A percentile compares a stretch with the other conserved stretches of the same genome.
Conservation (phyloP, 2,888 invertebrate genomes). For the Acronicta alni region DNA sequence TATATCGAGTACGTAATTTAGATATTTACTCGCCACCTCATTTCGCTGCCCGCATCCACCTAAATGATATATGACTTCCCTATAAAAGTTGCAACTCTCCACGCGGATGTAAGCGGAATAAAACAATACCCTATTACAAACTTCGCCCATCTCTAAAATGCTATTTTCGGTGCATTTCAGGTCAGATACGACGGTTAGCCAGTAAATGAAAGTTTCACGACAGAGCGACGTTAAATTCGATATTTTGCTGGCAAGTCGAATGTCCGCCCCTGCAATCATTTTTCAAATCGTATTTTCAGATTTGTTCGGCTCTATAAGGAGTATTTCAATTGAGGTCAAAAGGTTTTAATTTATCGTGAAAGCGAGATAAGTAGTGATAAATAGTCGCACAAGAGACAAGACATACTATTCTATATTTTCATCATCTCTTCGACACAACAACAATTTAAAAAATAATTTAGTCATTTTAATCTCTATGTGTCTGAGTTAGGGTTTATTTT, state of each 20-base stretch:
- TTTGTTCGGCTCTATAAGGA: conserved; percentile 63
- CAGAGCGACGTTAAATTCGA: conserved; percentile 58
- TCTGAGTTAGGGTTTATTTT: conserved; percentile 12
- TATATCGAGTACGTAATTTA: conserved; percentile 67
- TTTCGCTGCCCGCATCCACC: conserved; percentile 34
- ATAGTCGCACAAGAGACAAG: conserved; percentile 37
- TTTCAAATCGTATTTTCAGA: conserved; percentile 68
- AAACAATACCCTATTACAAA: conserved; percentile 61
- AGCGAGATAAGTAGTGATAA: conserved; percentile 55
- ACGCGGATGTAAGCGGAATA: conserved; percentile 50
- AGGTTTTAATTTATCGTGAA: conserved; percentile 70
- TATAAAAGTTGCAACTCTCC: conserved; percentile 56
- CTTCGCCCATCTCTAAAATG: conserved; percentile 58
- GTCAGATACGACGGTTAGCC: conserved; percentile 57
- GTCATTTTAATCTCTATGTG: conserved; percentile 10
- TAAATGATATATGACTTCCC: conserved; percentile 62
- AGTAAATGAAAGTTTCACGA: conserved; percentile 58
- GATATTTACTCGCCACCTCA: conserved; percentile 55
- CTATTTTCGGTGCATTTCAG: conserved; percentile 62
- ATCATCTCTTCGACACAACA: conserved; percentile 9
- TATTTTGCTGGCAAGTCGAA: conserved; percentile 61
- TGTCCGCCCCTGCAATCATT: conserved; percentile 64
- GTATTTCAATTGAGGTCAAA: conserved; percentile 72
- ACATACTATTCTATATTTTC: conserved; percentile 16
- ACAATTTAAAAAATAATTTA: conserved; percentile 2